Conservation (phyloP, 1,140 invertebrate species). For the Leptoteleia sp. region DNA sequence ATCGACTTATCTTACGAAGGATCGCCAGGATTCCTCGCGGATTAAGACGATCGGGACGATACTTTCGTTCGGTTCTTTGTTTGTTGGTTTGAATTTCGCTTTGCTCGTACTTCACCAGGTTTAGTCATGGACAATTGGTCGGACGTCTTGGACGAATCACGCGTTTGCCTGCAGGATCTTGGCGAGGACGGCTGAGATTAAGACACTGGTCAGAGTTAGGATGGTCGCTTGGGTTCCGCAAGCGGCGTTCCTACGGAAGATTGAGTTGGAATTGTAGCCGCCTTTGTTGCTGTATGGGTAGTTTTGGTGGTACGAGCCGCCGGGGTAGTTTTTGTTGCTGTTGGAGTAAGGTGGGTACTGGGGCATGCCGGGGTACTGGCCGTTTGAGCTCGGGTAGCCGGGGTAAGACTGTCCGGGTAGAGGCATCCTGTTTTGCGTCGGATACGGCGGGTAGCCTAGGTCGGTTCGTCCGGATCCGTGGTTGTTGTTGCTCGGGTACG, state of each 20-base stretch:
- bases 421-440: constrained; percentile 74
- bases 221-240: constrained; percentile 4
- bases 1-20: no score
- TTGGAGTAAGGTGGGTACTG: constrained; percentile 48
- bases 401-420: constrained; percentile 68
- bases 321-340: constrained; percentile 50
- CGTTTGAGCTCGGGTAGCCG: constrained; percentile 50
- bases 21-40: not conserved
- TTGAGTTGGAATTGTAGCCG: constrained; percentile 46
- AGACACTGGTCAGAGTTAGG: constrained; percentile 32
- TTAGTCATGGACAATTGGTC: constrained; percentile 10
- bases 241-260: constrained; percentile 45
- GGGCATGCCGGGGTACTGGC: constrained; percentile 48
- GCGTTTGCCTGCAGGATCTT: constrained; percentile 9
- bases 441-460: constrained; percentile 74
- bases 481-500: constrained; percentile 53
- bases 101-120: no score
- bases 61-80: no score
- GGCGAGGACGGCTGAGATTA: constrained; percentile 21
- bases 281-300: constrained; percentile 60
- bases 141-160: constrained; percentile 33
- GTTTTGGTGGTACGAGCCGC: constrained; percentile 47
- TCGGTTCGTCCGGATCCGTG: constrained; percentile 40
- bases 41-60: no score
- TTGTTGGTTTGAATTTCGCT: no score